phyloP scores from a whole-genome alignment of 1,140 invertebrate genomes.

The Drosophila santomea region DNA sequence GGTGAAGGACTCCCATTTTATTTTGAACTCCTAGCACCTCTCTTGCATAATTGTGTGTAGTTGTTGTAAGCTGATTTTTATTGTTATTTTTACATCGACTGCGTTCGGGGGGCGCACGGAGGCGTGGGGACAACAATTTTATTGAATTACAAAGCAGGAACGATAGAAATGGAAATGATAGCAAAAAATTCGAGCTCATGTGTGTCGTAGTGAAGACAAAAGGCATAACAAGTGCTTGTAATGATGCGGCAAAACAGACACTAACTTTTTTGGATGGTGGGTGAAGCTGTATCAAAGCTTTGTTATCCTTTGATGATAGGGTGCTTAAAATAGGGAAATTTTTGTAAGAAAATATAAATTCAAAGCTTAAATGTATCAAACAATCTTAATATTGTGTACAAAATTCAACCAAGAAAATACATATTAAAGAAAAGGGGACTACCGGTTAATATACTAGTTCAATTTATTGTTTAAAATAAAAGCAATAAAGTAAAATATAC shows the following conservation, averaged over 20 bases:
- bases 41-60: slow-evolving; percentile 57
- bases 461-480: too few species aligned
- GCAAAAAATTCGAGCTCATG: slow-evolving; percentile 7
- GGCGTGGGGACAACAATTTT: slow-evolving; percentile 52
- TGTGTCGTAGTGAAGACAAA: slow-evolving; percentile 38
- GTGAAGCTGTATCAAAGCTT: not conserved
- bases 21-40: slow-evolving; percentile 53
- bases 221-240: slow-evolving; percentile 59
- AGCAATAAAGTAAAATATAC: not conserved
- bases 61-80: slow-evolving; percentile 47
- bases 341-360: too few species aligned
- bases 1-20: slow-evolving; percentile 51
- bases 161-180: slow-evolving; percentile 20
- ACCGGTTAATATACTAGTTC: too few species aligned
- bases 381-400: too few species aligned
- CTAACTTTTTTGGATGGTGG: not conserved
- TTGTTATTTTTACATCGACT: slow-evolving; percentile 68
- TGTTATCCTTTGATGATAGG: not conserved
- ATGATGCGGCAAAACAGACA: slow-evolving; percentile 44
- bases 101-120: slow-evolving; percentile 37
- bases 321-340: too few species aligned
- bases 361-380: too few species aligned
- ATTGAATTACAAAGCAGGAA: slow-evolving; percentile 58
- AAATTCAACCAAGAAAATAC: not conserved
- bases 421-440: not conserved